phyloP scores from a whole-genome alignment of 2,888 invertebrate species.

The Sclerodermus sp. region DNA sequence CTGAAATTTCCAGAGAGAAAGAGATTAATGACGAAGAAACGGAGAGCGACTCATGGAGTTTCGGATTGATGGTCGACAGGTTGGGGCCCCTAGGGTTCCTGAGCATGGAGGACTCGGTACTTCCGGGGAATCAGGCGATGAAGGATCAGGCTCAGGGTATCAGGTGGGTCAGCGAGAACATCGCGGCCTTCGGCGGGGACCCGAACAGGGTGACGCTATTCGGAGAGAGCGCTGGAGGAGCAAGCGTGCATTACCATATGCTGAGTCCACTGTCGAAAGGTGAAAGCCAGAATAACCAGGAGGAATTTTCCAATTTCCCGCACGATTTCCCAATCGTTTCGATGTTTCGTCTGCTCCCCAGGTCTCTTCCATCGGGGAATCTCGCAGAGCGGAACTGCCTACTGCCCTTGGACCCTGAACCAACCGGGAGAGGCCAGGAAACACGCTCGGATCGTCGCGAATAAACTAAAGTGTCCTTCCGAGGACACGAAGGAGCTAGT shows the following conservation, averaged over 20 bases:
- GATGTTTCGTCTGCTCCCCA: no score
- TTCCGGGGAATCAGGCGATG: conserved; percentile 70
- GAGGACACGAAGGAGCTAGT: conserved; percentile 61
- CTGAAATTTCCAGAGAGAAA: not conserved
- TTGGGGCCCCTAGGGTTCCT: conserved; percentile 67
- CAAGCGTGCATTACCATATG: conserved; percentile 71
- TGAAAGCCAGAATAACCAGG: no score
- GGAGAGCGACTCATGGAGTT: not conserved
- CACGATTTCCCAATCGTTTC: no score
- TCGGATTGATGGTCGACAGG: conserved; percentile 32
- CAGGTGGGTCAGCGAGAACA: conserved; percentile 66
- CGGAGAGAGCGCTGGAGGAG: conserved; percentile 73
- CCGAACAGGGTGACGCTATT: conserved; percentile 68
- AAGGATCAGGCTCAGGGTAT: conserved; percentile 69
- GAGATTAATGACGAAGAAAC: not conserved
- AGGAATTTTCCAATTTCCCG: no score
- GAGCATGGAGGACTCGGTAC: conserved; percentile 66
- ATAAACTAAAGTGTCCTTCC: conserved; percentile 65
- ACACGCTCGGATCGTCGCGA: conserved; percentile 65
- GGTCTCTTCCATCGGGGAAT: conserved; percentile 74
- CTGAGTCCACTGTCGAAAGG: conserved; percentile 64
- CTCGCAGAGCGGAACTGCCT: conserved; percentile 73
- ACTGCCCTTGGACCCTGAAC: conserved; percentile 70
- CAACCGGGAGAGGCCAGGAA: conserved; percentile 63
- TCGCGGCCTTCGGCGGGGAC: conserved; percentile 67